Percentiles rank a stretch among this genome's conserved stretches.
Conservation (phyloP, 2,113 vertebrate genomes). For the Climacteris rufus region DNA sequence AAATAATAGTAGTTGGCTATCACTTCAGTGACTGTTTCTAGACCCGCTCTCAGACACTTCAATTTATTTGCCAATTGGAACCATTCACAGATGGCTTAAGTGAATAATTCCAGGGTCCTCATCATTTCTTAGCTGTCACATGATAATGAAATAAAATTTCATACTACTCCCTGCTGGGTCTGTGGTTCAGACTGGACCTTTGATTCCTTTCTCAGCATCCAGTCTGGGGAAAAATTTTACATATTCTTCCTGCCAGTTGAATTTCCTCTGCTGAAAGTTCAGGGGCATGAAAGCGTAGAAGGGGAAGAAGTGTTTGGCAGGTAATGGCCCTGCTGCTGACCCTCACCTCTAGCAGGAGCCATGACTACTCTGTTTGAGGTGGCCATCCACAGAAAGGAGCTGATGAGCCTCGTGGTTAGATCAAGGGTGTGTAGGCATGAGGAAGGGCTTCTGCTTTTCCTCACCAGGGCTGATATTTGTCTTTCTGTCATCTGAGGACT, state of each 20-base stretch:
- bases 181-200: background rate
- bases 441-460: background rate
- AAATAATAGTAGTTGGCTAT: background rate
- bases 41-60: background rate
- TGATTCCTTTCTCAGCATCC: background rate
- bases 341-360: background rate
- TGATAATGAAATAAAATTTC: background rate
- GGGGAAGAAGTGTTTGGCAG: background rate
- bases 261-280: background rate
- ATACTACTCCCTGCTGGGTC: background rate
- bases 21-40: background rate
- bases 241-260: background rate
- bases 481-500: background rate
- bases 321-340: background rate
- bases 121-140: background rate
- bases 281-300: background rate
- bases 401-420: background rate
- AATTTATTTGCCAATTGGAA: background rate
- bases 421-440: background rate
- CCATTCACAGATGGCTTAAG: background rate
- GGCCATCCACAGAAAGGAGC: background rate
- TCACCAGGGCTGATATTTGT: background rate
- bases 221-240: background rate
- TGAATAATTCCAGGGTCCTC: background rate
- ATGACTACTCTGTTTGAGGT: background rate